Percentiles rank a stretch among this genome's conserved stretches.
Conservation (phyloP, 2,888 invertebrate species). For the Aleiodes testaceus region DNA sequence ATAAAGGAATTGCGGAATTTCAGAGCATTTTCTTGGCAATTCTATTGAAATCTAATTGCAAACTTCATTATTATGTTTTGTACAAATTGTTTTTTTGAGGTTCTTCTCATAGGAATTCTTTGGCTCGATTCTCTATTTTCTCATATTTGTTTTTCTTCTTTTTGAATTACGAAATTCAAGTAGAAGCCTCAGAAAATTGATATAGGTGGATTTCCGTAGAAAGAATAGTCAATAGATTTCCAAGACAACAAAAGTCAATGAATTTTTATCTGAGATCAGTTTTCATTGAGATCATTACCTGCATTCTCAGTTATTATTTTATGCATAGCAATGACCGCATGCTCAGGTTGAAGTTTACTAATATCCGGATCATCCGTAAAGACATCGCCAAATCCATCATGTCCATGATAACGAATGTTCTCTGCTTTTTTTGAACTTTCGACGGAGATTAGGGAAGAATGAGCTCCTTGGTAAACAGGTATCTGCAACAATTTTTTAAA, state of each 20-base stretch:
- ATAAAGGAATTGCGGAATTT: neutral
- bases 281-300: slow-evolving; percentile 67
- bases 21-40: neutral
- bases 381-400: slow-evolving; percentile 83
- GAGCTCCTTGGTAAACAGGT: slow-evolving; percentile 81
- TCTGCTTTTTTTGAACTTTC: slow-evolving; percentile 64
- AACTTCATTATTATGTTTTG: too few relatives aligned
- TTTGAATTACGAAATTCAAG: too few relatives aligned
- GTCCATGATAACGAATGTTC: slow-evolving; percentile 76
- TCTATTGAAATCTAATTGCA: too few relatives aligned
- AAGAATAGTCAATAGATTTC: too few relatives aligned
- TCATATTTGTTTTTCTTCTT: too few relatives aligned
- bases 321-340: slow-evolving; percentile 78
- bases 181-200: too few relatives aligned
- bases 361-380: slow-evolving; percentile 72
- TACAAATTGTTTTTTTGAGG: too few relatives aligned
- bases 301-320: slow-evolving; percentile 76
- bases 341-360: slow-evolving; percentile 74
- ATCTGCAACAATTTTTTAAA: slow-evolving; percentile 74
- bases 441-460: slow-evolving; percentile 72
- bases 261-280: slow-evolving; percentile 6
- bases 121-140: too few relatives aligned
- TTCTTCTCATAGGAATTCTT: too few relatives aligned
- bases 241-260: too few relatives aligned
- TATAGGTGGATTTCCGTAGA: too few relatives aligned